phyloP scores from a whole-genome alignment of 2,888 invertebrate genomes.

The Mythimna albipuncta region DNA sequence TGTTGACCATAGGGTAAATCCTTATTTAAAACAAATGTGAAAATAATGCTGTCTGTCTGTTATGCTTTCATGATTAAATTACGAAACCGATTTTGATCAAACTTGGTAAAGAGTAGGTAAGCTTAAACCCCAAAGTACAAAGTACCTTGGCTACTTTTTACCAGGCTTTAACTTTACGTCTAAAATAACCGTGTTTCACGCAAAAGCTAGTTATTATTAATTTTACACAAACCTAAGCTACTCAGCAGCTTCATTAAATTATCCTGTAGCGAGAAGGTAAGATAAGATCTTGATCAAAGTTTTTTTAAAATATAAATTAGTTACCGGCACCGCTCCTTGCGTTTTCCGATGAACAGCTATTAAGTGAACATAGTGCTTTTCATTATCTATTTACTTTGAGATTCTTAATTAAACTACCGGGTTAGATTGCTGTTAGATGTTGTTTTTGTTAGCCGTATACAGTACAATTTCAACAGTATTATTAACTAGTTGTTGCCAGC shows the following conservation, averaged over 20 bases:
- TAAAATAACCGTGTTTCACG: too few species aligned
- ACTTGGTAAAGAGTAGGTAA: too few species aligned
- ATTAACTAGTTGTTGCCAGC: too few species aligned
- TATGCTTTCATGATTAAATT: too few species aligned
- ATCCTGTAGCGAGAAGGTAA: conserved; percentile 58
- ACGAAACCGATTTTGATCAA: too few species aligned
- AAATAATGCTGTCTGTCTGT: too few species aligned
- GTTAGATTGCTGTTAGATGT: neutral
- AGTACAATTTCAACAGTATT: too few species aligned
- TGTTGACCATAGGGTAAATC: neutral
- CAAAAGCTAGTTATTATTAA: conserved; percentile 53
- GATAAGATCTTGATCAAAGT: conserved; percentile 59
- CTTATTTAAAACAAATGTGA: too few species aligned
- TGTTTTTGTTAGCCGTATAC: neutral
- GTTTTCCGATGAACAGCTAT: conserved; percentile 41
- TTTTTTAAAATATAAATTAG: conserved; percentile 38
- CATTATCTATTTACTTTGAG: conserved; percentile 27
- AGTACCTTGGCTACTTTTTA: too few species aligned
- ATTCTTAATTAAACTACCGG: conserved; percentile 11
- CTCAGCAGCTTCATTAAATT: conserved; percentile 65
- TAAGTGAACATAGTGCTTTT: conserved; percentile 19
- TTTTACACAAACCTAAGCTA: conserved; percentile 54
- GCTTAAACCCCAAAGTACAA: too few species aligned
- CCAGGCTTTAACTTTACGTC: too few species aligned
- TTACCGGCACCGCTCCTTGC: conserved; percentile 16